Evolutionary conservation across 2,113 vertebrate genomes (phyloP), one percentile per base, ranked within the genome.

Genomic region (Crypturellus undulatus): DNA sequence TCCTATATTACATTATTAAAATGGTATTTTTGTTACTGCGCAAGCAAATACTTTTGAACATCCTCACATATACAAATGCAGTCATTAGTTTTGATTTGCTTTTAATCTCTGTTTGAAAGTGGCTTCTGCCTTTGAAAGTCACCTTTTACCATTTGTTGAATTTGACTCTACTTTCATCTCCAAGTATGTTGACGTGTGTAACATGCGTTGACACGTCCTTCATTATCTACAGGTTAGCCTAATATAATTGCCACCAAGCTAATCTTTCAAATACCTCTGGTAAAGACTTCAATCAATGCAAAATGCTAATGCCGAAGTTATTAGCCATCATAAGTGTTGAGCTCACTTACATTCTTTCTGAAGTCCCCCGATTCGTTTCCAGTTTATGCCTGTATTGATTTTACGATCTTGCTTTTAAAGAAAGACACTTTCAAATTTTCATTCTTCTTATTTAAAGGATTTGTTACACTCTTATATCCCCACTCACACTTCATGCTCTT

Each of bases 381-480:
- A 96, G 64, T 89, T 95, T 90, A 89, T 94, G 87, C 78, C 84
- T 79, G 91, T 82, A 88, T 64, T 93, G 93, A 96, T 94, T 96
- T 96, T 90, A 92, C 60, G 58, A 85, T 91, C 77, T 91, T 93
- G 84, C 81, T 94, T 87, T 92, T 96, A 92, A 82, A 95, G 72
- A 96, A 85, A 96, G 91, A 92, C 45, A 87, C 63, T 97, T 95
- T 90, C 60, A 69, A 84, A 79, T 77, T 97, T 97, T 96, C 81
- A 81, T 97, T 97, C 87, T 96, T 95, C 67, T 98, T 79, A 91
- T 92, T 96, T 97, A 94, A 91, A 97, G 94, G 96, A 97, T 94
- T 94, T 95, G 90, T 96, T 95, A 96, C 79, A 97, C 89, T 94
- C 96, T 87, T 94, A 85, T 83, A 96, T 86, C 58, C 77, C 84